These are phyloP conservation scores for Metaphire vulgaris DNA, from an alignment of 1,140 invertebrate species.

Conservation along the genomic window DNA sequence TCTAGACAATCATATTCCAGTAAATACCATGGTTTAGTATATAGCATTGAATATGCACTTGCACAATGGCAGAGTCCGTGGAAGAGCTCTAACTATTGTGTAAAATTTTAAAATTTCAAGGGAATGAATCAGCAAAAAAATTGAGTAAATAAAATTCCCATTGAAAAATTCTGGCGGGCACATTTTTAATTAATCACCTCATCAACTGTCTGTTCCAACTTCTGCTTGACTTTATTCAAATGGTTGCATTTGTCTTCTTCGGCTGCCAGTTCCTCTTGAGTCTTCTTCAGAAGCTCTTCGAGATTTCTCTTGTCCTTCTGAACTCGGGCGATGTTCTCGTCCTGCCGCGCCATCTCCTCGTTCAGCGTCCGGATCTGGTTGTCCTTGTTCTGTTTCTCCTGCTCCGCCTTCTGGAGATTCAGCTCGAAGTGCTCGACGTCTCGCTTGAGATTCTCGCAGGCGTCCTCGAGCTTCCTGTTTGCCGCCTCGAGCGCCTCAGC, in stretches of 20 bases:
- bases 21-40: too few relatives aligned
- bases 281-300: constrained; percentile 90
- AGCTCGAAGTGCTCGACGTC: constrained; percentile 93
- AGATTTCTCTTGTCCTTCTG: constrained; percentile 98
- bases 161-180: too few relatives aligned
- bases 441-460: constrained; percentile 86
- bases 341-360: constrained; percentile 89
- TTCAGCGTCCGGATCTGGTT: constrained; percentile 98
- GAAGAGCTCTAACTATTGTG: too few relatives aligned
- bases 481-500: constrained; percentile 68
- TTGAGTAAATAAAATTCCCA: too few relatives aligned
- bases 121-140: too few relatives aligned
- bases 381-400: constrained; percentile 96
- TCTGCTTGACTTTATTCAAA: constrained; percentile 96
- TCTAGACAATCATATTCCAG: too few relatives aligned
- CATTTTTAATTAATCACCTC: too few relatives aligned
- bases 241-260: constrained; percentile 99
- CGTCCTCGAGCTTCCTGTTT: constrained; percentile 93
- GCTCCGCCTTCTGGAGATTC: constrained; percentile 69
- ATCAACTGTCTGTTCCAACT: constrained; percentile 94
- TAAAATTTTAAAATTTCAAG: too few relatives aligned
- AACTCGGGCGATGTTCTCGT: constrained; percentile 97
- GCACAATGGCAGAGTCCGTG: too few relatives aligned
- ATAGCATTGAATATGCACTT: too few relatives aligned
- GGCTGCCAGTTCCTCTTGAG: constrained; percentile 87